Evolutionary conservation across 2,888 invertebrate genomes (phyloP).

Genomic region (Troglohyphantes excavatus): DNA sequence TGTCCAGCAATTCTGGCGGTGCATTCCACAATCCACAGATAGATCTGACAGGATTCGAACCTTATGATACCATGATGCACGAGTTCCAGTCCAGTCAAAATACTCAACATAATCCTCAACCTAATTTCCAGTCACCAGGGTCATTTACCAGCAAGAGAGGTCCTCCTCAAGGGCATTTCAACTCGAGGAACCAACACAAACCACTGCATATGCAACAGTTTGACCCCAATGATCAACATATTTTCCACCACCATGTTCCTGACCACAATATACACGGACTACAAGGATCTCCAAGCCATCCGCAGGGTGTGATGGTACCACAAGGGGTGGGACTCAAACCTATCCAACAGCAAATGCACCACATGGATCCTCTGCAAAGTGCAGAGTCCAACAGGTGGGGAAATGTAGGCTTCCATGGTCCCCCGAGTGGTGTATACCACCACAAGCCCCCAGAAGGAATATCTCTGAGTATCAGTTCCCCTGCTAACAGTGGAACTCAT

Average conservation of each 20-base stretch:
- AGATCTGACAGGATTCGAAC: conserved; percentile 71
- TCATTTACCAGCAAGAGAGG: conserved; percentile 47
- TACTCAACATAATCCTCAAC: conserved; percentile 24
- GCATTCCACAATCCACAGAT: conserved; percentile 38
- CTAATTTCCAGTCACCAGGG: conserved; percentile 7
- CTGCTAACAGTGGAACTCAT: conserved; percentile 77
- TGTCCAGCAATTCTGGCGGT: background rate
- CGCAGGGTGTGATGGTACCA: conserved; percentile 4
- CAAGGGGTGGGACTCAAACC: conserved; percentile 67
- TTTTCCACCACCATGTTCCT: conserved; percentile 36
- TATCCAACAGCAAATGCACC: conserved; percentile 70
- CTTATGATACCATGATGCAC: conserved; percentile 69
- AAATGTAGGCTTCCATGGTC: conserved; percentile 40
- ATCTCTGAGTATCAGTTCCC: conserved; percentile 64
- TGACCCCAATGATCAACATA: conserved; percentile 49
- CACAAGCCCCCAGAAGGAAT: conserved; percentile 74
- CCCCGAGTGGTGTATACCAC: conserved; percentile 13
- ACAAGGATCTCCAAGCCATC: conserved; percentile 20
- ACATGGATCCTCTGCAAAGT: conserved; percentile 45
- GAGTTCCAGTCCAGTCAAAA: conserved; percentile 49
- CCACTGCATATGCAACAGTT: conserved; percentile 23
- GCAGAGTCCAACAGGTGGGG: conserved; percentile 77
- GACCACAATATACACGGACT: conserved; percentile 25
- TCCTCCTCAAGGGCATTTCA: conserved; percentile 44
- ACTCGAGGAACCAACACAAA: conserved; percentile 40